phyloP scores from a whole-genome alignment of 2,113 vertebrate genomes.

The Otis tarda region DNA sequence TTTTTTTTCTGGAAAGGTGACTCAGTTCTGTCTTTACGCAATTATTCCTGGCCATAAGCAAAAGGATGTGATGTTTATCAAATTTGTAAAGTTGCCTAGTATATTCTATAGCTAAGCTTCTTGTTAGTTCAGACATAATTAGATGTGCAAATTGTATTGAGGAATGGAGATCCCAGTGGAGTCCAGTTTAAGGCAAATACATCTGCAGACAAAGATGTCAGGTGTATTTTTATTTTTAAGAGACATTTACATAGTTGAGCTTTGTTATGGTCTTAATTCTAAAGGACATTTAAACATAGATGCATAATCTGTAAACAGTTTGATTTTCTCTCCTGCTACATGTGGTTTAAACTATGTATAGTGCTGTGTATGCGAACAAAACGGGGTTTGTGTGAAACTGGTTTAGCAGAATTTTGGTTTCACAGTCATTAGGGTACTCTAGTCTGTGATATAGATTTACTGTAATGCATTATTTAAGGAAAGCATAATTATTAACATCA shows the following conservation, averaged over 20 bases:
- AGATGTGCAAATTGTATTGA: not conserved
- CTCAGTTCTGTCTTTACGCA: not conserved
- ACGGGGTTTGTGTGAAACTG: not conserved
- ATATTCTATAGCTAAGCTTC: not conserved
- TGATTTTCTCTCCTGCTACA: not conserved
- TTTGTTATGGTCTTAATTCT: not conserved
- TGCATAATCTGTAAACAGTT: not conserved
- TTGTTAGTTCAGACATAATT: not conserved
- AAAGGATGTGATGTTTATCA: not conserved
- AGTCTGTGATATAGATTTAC: not conserved
- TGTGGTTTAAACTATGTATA: not conserved
- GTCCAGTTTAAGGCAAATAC: not conserved
- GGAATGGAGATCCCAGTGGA: not conserved
- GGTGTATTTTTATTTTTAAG: not conserved
- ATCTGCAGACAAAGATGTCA: not conserved
- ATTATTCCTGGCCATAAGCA: not conserved
- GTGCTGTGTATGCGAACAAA: not conserved
- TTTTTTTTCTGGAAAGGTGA: not conserved
- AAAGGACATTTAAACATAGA: not conserved
- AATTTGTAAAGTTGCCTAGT: not conserved
- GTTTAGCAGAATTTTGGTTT: not conserved
- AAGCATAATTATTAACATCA: not conserved
- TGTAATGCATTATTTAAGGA: not conserved
- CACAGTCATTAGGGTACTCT: not conserved
- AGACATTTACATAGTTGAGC: not conserved